These are phyloP conservation scores for Phycodurus eques DNA, from an alignment of 2,113 vertebrate genomes.

Conservation along the genomic window DNA sequence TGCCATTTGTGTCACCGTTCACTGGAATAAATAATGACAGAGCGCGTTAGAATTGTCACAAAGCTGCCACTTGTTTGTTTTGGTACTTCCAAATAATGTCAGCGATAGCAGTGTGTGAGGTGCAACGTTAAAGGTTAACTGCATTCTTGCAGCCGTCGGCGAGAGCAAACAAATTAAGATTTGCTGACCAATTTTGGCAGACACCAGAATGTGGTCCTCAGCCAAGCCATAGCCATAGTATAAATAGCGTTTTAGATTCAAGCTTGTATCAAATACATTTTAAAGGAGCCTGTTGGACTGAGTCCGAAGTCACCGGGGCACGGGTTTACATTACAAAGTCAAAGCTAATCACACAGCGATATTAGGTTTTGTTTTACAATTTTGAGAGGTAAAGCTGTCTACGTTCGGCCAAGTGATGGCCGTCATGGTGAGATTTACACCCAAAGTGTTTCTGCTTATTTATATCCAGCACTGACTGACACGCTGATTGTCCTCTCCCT, in stretches of 20 bases:
- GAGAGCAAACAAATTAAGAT: neutral
- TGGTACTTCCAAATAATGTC: neutral
- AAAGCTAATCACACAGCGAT: conserved; percentile 3
- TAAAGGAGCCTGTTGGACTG: neutral
- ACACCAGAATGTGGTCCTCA: neutral
- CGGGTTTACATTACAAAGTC: neutral
- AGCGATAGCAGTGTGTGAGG: too few species aligned
- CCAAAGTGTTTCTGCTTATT: conserved; percentile 1
- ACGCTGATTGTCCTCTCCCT: neutral
- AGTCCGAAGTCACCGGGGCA: neutral
- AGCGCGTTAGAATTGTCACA: neutral
- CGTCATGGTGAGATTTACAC: neutral
- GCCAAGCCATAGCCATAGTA: conserved; percentile 5
- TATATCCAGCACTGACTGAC: neutral
- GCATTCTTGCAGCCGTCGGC: neutral
- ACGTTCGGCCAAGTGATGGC: neutral
- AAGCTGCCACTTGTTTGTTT: neutral
- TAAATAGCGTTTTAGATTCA: neutral
- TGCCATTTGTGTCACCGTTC: neutral
- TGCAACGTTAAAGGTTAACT: too few species aligned
- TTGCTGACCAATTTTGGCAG: neutral
- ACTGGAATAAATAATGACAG: neutral
- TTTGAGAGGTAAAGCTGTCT: neutral
- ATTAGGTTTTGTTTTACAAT: neutral
- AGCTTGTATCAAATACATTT: neutral